A percentile compares a stretch with the other conserved stretches of the same genome.
phyloP scores from a whole-genome alignment of 2,797 vertebrate species.

The Trachurus trachurus region DNA sequence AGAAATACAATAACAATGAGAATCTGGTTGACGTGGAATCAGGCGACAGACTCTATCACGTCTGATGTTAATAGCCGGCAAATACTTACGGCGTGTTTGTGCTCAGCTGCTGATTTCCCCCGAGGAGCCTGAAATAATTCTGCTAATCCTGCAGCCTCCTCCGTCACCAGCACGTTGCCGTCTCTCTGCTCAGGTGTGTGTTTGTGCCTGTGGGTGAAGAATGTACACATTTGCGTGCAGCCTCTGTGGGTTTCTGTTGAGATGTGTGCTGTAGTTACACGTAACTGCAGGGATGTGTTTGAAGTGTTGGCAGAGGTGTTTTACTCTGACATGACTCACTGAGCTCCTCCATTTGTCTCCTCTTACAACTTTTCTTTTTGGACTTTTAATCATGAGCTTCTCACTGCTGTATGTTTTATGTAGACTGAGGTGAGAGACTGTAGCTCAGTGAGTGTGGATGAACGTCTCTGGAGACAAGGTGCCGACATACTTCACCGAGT shows the following conservation, averaged over 20 bases:
- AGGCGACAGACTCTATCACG: slow-evolving; percentile 25
- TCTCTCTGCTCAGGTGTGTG: neutral
- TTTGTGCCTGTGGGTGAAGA: slow-evolving; percentile 22
- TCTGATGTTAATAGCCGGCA: slow-evolving; percentile 32
- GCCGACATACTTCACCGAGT: neutral
- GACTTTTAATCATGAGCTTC: neutral
- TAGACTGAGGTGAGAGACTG: neutral
- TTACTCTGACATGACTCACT: slow-evolving; percentile 6
- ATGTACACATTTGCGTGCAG: neutral
- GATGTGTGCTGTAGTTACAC: neutral
- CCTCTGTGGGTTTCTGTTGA: slow-evolving; percentile 11
- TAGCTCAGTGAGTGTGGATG: slow-evolving; percentile 1
- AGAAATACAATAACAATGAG: slow-evolving; percentile 31
- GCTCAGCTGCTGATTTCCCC: slow-evolving; percentile 55
- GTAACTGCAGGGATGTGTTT: neutral
- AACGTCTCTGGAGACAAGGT: neutral
- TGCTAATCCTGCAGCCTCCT: slow-evolving; percentile 39
- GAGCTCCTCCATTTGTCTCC: slow-evolving; percentile 1
- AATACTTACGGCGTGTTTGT: slow-evolving; percentile 43
- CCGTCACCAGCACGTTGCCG: neutral
- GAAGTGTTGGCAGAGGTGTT: slow-evolving; percentile 6
- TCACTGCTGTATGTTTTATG: neutral
- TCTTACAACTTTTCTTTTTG: neutral
- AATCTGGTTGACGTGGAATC: slow-evolving; percentile 2
- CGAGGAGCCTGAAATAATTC: slow-evolving; percentile 52